Evolutionary conservation across 1,140 invertebrate species (phyloP), one percentile per base, ranked within the genome.

Genomic region (Papilio polyxenes): DNA sequence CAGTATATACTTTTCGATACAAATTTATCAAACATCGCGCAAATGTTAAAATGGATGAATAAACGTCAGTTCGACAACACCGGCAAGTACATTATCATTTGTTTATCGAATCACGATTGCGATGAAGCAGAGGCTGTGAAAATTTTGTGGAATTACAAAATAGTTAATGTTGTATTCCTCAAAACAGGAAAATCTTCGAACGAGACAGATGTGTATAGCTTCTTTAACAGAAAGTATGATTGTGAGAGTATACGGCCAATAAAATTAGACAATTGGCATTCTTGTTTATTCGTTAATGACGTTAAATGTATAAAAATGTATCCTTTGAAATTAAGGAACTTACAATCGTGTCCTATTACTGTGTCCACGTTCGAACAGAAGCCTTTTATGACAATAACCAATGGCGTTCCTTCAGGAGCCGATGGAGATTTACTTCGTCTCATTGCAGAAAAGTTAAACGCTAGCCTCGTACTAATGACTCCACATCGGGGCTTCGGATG

Each of bases 401-500:
- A 87, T 74, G 89, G 83, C 20, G 78, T 59, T 23, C 90, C 91
- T 4, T 82, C 23, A 40, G 92, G 92, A 5, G 84, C 88, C 44
- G 92, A 93, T 81, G 92, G 92, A 7, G 88, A 93, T 80, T 81
- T 93, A 20, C 78, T 93, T 10, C 72, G 75, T 31, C 62, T 93
- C 13, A 82, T 93, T 77, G 87, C 85, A 6, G 75, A 90, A 31
- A 83, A 85, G 7, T 69, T 93, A 23, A 93, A 93, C 80, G 87
- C 89, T 10, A 90, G 23, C 37, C 84, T 93, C n/a, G 81, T 82
- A 31, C 76, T 90, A 44, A 90, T 88, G 83, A 91, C 87, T 7
- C 92, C 92, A 9, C 83, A 69, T 23, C 74, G 81, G 4, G 90
- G 92, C 5, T 31, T 31, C 17, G 90, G 90, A 10, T 93, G 92